Conservation (phyloP, 2,113 vertebrate genomes). For the Crotophaga sulcirostris region DNA sequence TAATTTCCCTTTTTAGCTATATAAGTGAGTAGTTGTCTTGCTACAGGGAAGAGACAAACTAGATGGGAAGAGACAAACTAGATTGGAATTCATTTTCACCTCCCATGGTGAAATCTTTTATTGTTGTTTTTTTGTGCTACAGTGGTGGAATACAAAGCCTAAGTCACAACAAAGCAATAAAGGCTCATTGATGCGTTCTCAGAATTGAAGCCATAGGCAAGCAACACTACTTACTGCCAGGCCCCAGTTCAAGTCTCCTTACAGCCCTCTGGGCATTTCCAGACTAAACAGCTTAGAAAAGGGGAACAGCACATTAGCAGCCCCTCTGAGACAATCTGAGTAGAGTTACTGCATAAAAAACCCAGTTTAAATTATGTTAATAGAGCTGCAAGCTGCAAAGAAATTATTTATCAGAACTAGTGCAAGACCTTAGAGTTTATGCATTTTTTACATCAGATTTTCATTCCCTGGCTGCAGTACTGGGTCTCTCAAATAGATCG, state of each 20-base stretch:
- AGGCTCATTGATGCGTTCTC: fast-evolving
- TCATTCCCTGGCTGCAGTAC: not conserved
- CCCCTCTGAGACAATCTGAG: slow-evolving; percentile 24
- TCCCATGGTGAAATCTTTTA: slow-evolving; percentile 31
- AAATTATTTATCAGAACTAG: slow-evolving; percentile 70
- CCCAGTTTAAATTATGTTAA: slow-evolving; percentile 54
- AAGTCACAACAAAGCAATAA: slow-evolving; percentile 20
- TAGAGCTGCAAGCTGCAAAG: slow-evolving; percentile 43
- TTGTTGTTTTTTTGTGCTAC: not conserved
- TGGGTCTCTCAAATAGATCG: not conserved
- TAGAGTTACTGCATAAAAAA: not conserved
- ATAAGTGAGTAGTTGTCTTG: slow-evolving; percentile 36
- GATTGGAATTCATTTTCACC: slow-evolving; percentile 21
- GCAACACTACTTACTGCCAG: not conserved
- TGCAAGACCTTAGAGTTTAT: slow-evolving; percentile 36
- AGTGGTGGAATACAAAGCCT: not conserved
- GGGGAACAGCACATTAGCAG: slow-evolving; percentile 26
- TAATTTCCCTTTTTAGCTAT: slow-evolving; percentile 31
- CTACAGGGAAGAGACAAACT: slow-evolving; percentile 18
- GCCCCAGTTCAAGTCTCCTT: not conserved
- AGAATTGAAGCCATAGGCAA: not conserved
- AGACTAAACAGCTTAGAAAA: slow-evolving; percentile 30
- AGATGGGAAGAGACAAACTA: not conserved
- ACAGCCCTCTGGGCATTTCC: slow-evolving; percentile 2
- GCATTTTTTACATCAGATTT: slow-evolving; percentile 17